These are phyloP conservation scores for Empidonax traillii DNA, from an alignment of 2,113 vertebrate genomes.

Conservation along the genomic window DNA sequence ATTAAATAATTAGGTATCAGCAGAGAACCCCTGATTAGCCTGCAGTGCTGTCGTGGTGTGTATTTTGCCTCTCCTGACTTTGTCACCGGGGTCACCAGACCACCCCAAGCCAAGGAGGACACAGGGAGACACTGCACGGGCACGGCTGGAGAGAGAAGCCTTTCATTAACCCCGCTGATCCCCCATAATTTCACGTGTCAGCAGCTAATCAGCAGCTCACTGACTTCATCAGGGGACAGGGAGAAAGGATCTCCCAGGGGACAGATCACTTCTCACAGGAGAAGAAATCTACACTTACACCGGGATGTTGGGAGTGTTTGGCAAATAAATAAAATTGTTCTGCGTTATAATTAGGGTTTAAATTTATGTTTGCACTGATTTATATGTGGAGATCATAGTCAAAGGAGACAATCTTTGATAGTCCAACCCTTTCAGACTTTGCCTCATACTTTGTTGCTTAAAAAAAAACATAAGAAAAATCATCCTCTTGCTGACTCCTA, in stretches of 20 bases:
- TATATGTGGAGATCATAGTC: constrained; percentile 33
- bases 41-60: background rate
- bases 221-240: constrained; percentile 75
- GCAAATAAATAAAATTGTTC: constrained; percentile 39
- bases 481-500: background rate
- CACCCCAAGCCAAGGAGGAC: constrained; percentile 40
- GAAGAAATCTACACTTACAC: constrained; percentile 53
- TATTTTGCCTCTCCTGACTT: constrained; percentile 57
- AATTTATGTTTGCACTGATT: constrained; percentile 67
- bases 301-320: background rate
- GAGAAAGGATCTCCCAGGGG: constrained; percentile 62
- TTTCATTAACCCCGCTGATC: constrained; percentile 78
- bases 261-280: constrained; percentile 68
- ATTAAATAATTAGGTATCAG: constrained; percentile 61
- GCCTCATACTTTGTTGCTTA: background rate
- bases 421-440: constrained; percentile 8
- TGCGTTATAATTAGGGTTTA: constrained; percentile 11
- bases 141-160: constrained; percentile 66
- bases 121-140: constrained; percentile 27
- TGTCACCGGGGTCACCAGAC: constrained; percentile 55
- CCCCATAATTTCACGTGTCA: constrained; percentile 76
- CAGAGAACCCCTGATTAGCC: constrained; percentile 44
- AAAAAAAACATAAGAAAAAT: background rate
- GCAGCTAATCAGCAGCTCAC: constrained; percentile 73
- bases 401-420: constrained; percentile 38